phyloP scores from a whole-genome alignment of 2,888 invertebrate genomes.

The Meghimatium bilineatum region DNA sequence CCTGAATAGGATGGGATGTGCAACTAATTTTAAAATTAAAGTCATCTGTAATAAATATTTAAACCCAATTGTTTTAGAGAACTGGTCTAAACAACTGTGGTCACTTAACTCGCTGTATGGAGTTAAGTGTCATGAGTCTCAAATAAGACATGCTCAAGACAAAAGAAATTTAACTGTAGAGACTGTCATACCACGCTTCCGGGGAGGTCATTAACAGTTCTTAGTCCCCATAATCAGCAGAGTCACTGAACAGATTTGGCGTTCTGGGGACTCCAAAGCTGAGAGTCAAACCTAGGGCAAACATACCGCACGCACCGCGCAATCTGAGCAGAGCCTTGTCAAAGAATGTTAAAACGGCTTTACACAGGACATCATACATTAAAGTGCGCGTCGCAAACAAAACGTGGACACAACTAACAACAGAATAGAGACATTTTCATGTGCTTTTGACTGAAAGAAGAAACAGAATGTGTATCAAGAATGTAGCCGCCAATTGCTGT shows the following conservation, averaged over 20 bases:
- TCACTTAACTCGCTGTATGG: too few relatives aligned
- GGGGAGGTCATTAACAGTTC: constrained; percentile 18
- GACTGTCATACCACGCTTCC: too few relatives aligned
- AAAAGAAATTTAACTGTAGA: too few relatives aligned
- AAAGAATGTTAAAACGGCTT: constrained; percentile 11
- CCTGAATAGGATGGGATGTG: too few relatives aligned
- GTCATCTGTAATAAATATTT: too few relatives aligned
- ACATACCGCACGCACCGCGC: constrained; percentile 18
- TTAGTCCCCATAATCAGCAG: not conserved
- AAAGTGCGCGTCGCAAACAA: not conserved
- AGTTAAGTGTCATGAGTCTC: too few relatives aligned
- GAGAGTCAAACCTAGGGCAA: constrained; percentile 30
- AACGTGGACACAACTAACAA: not conserved
- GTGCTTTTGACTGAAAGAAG: not conserved
- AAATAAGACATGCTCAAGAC: too few relatives aligned
- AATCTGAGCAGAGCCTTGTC: constrained; percentile 27
- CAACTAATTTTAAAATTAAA: too few relatives aligned
- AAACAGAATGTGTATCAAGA: not conserved
- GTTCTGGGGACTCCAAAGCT: constrained; percentile 17
- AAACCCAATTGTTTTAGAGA: too few relatives aligned
- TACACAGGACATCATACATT: not conserved
- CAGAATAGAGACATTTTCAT: not conserved
- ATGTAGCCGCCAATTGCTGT: too few relatives aligned
- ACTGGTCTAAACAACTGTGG: too few relatives aligned
- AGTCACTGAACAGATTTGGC: constrained; percentile 19